Base-by-base conservation (phyloP, 2,113 vertebrate genomes). In the Ictalurus furcatus region DNA sequence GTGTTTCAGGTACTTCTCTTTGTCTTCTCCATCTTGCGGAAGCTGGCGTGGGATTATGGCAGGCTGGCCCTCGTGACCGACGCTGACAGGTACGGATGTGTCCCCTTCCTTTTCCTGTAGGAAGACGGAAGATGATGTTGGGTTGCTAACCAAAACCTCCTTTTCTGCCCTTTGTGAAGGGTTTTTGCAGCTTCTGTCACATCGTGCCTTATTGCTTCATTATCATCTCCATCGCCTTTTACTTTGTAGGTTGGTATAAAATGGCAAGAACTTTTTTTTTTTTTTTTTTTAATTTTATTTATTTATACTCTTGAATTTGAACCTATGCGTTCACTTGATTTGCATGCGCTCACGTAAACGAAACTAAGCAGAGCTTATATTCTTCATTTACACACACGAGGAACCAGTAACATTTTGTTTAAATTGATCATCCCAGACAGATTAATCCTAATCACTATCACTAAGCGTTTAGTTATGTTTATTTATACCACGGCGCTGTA, bases 1-100 rank as follows among this genome's bases (percentile, higher is more conserved):
- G 19, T 67, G 16, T 89, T 91, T 84, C 92, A 99, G 98, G 97
- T 97, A 67, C 94, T 99, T 69, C 95, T 99, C 87, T 99, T 99
- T 89, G 95, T 98, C 88, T 99, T 99, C 91, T 99, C 98, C 81
- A 97, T 99, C 89, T 92, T 99, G 88, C 94, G 98, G 91, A 99
- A 99, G 90, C 97, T 99, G 71, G 98, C 98, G 11, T 99, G 98
- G 98, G 98, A 99, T 94, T 99, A 99, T 0, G 98, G 98, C 80
- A 97, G 98, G 14, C 95, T 99, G 94, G 98, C 98, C n/a, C 94
- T 99, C 91, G 98, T 99, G 93, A 99, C 97, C 0, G 98, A 99
- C 89, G 98, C 97, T 28, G 98, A 99, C 96, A 99, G 98, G 98
- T 99, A 96, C 95, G 61, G 12, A 3, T 67, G 9, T 14, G 3